A percentile compares a stretch with the other conserved stretches of the same genome.
Conservation (phyloP, 2,797 vertebrate genomes). For the Parambassis ranga region DNA sequence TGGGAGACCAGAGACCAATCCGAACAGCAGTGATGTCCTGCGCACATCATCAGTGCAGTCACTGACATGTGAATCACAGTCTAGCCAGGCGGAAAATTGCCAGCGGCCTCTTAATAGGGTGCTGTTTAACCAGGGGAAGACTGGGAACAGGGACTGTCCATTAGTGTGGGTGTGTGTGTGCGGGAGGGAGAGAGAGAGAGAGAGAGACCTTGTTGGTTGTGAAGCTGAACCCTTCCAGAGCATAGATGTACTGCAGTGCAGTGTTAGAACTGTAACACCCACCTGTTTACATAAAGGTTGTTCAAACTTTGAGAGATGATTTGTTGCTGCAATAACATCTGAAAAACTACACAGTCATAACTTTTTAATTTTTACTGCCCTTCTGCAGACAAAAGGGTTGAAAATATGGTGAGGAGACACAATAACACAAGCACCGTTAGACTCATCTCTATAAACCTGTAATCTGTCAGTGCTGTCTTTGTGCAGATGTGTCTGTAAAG, state of each 20-base stretch:
- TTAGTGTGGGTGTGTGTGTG: neutral
- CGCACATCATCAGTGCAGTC: slow-evolving; percentile 40
- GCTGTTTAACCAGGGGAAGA: slow-evolving; percentile 58
- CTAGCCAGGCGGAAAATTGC: slow-evolving; percentile 69
- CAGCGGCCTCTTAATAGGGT: slow-evolving; percentile 53
- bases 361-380: too few species aligned
- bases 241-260: neutral
- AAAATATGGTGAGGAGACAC: too few species aligned
- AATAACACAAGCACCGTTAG: too few species aligned
- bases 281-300: too few species aligned
- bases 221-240: slow-evolving; percentile 7
- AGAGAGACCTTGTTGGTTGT: too few species aligned
- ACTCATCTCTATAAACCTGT: too few species aligned
- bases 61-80: slow-evolving; percentile 61
- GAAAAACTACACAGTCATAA: too few species aligned
- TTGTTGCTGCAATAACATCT: neutral
- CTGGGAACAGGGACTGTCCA: slow-evolving; percentile 5
- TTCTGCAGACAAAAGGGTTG: too few species aligned
- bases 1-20: neutral
- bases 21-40: neutral
- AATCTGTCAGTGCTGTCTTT: too few species aligned
- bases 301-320: neutral
- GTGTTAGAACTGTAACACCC: neutral
- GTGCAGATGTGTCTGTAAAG: too few species aligned
- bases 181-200: too few species aligned